Evolutionary conservation across 2,888 invertebrate genomes (phyloP).

Genomic region (Tinea pellionella): DNA sequence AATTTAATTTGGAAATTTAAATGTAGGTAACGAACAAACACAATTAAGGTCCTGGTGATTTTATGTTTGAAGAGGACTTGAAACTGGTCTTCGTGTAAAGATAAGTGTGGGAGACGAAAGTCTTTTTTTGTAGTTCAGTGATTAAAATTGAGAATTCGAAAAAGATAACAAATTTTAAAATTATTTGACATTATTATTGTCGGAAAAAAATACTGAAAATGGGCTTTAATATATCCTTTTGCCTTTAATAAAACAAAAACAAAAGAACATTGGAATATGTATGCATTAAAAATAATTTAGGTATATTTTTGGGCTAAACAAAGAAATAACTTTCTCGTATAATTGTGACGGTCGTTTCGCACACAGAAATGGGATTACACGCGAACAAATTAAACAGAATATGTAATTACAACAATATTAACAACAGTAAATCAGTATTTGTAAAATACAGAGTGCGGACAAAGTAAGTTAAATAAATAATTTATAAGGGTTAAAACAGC

Average conservation of each 20-base stretch:
- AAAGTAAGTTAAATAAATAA: slow-evolving; percentile 5
- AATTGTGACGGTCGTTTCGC: not conserved
- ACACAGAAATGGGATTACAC: not conserved
- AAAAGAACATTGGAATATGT: slow-evolving; percentile 15
- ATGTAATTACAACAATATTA: slow-evolving; percentile 8
- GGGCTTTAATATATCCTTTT: too few species aligned
- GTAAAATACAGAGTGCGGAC: not conserved
- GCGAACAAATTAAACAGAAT: not conserved
- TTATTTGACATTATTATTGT: too few species aligned
- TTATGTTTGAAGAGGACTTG: slow-evolving; percentile 41
- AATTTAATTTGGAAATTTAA: slow-evolving; percentile 10
- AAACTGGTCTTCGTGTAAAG: slow-evolving; percentile 16
- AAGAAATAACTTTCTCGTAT: not conserved
- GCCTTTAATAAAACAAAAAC: not conserved
- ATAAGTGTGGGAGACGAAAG: not conserved
- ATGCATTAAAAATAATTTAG: slow-evolving; percentile 14
- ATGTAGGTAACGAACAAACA: slow-evolving; percentile 21
- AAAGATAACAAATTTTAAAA: slow-evolving; percentile 17
- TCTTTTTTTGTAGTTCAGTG: not conserved
- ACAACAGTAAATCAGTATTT: slow-evolving; percentile 2
- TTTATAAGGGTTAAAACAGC: not conserved
- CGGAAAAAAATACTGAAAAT: too few species aligned
- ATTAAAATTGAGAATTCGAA: not conserved
- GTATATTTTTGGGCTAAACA: slow-evolving; percentile 5
- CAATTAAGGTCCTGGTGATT: slow-evolving; percentile 37